Evolutionary conservation across 2,113 vertebrate species (phyloP).

Genomic region (Urocynchramus pylzowi): DNA sequence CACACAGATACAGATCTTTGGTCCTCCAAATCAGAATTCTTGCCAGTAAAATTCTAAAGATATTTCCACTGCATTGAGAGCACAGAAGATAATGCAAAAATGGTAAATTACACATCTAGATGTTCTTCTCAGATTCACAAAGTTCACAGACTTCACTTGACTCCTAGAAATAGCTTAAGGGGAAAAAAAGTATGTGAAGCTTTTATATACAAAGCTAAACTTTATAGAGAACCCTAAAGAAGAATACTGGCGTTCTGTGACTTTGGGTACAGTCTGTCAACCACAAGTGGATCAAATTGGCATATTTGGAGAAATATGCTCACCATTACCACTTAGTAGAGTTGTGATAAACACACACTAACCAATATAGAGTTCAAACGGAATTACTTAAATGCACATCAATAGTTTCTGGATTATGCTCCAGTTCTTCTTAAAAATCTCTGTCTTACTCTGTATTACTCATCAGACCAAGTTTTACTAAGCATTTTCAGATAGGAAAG

Average conservation of each 20-base stretch:
- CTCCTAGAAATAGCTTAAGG: neutral
- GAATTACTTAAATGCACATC: neutral
- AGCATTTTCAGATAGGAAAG: neutral
- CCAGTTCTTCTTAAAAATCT: neutral
- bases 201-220: neutral
- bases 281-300: neutral
- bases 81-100: neutral
- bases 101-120: neutral
- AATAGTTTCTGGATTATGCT: neutral
- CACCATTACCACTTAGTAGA: neutral
- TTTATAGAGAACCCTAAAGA: neutral
- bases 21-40: neutral
- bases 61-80: neutral
- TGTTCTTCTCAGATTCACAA: neutral
- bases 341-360: neutral
- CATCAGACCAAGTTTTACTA: neutral
- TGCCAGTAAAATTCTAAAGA: neutral
- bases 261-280: neutral
- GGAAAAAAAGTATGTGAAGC: fast-evolving
- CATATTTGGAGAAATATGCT: neutral
- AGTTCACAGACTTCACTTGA: neutral
- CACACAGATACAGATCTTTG: neutral
- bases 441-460: neutral
- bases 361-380: fast-evolving
- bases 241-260: neutral